Conservation (phyloP, 2,797 vertebrate species). For the Ceryle rudis region DNA sequence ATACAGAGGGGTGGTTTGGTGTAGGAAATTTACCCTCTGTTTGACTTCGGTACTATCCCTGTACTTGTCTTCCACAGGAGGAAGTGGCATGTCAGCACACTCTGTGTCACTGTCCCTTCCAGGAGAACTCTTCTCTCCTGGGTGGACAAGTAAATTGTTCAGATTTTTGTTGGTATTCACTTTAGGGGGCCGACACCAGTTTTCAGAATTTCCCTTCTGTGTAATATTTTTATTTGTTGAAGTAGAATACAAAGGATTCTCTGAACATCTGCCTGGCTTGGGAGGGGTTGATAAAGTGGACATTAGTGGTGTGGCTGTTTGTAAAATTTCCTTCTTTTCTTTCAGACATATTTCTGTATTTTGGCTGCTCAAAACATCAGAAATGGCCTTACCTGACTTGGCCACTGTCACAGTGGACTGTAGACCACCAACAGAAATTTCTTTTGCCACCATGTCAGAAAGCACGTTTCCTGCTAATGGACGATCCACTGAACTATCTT, state of each 20-base stretch:
- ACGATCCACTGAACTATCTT: background rate
- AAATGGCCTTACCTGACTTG: background rate
- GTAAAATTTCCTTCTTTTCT: constrained; percentile 5
- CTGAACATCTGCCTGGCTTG: background rate
- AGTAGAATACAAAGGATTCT: background rate
- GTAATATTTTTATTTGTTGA: background rate
- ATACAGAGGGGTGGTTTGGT: background rate
- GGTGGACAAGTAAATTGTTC: background rate
- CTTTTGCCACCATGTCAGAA: constrained; percentile 19
- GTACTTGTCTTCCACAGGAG: background rate
- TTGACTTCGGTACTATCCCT: background rate
- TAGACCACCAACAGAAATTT: constrained; percentile 1
- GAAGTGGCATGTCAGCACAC: background rate
- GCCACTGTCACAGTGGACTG: background rate
- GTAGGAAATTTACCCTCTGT: background rate
- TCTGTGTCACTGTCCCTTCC: background rate
- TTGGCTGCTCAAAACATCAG: background rate
- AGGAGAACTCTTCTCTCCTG: background rate
- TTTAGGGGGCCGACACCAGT: background rate
- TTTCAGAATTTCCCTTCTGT: constrained; percentile 26
- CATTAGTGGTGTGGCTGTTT: background rate
- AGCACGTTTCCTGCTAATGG: background rate
- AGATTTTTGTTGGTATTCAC: background rate
- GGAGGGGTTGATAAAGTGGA: background rate
- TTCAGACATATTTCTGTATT: background rate